phyloP scores from a whole-genome alignment of 1,140 invertebrate genomes.

The Dinoponera quadriceps region DNA sequence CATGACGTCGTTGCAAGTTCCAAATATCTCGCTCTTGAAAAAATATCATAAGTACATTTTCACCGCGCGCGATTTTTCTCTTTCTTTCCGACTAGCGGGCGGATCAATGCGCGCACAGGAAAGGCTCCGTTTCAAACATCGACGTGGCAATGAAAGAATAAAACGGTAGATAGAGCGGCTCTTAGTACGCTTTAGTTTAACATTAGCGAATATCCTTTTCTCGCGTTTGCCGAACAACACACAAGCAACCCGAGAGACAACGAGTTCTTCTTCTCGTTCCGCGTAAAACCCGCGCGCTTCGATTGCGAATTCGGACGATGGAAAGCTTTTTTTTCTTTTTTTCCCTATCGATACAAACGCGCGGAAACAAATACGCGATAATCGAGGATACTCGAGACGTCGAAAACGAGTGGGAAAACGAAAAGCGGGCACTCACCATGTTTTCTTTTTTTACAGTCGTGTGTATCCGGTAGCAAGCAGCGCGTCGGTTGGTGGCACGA shows the following conservation, averaged over 20 bases:
- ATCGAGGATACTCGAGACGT: background rate
- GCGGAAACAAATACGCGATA: background rate
- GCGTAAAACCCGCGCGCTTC: background rate
- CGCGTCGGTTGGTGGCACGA: constrained; percentile 53
- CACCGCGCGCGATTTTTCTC: background rate
- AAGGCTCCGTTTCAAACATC: background rate
- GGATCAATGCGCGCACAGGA: background rate
- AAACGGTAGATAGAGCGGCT: background rate
- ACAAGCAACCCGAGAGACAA: background rate
- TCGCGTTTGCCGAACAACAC: background rate
- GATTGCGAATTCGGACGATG: background rate
- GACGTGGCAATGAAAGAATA: background rate
- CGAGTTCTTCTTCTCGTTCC: background rate
- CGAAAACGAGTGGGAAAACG: background rate
- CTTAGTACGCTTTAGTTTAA: background rate
- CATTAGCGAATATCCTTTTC: background rate
- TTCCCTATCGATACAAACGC: background rate
- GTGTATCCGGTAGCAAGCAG: background rate
- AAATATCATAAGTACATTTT: background rate
- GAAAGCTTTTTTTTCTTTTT: no score
- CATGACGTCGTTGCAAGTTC: background rate
- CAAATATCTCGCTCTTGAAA: background rate
- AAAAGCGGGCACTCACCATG: constrained; percentile 60
- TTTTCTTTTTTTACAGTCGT: constrained; percentile 44
- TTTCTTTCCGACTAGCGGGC: background rate